Percentiles rank a stretch among this genome's conserved stretches.
These are phyloP conservation scores for Atta texana DNA, from an alignment of 1,140 invertebrate species.

Conservation along the genomic window DNA sequence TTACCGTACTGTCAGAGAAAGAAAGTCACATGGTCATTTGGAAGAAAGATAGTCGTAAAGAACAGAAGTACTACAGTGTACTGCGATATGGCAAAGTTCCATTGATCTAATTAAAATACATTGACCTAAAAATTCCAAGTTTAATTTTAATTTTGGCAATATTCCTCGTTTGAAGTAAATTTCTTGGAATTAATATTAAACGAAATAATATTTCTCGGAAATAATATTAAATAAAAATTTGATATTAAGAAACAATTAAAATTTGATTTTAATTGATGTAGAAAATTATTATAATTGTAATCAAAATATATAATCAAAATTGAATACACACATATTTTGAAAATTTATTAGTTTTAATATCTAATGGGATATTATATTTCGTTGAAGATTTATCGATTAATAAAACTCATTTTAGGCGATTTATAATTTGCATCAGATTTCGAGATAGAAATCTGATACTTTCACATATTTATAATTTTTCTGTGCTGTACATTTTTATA, in stretches of 20 bases:
- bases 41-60: not conserved
- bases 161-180: not conserved
- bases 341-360: not conserved
- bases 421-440: not conserved
- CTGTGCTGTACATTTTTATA: not conserved
- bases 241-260: not conserved
- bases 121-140: not conserved
- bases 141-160: not conserved
- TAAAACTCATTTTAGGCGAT: not conserved
- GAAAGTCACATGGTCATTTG: conserved; percentile 23
- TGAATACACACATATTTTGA: not conserved
- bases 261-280: not conserved
- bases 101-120: conserved; percentile 34
- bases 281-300: not conserved
- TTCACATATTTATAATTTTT: conserved; percentile 1
- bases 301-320: conserved; percentile 9
- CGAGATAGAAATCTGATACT: not conserved
- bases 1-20: conserved; percentile 9
- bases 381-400: not conserved
- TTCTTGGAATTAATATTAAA: not conserved
- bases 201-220: not conserved
- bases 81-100: not conserved
- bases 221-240: not conserved
- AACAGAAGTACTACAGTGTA: not conserved
- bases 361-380: not conserved